These are phyloP conservation scores for Nymphalis io DNA, from an alignment of 1,140 invertebrate species.

Conservation along the genomic window DNA sequence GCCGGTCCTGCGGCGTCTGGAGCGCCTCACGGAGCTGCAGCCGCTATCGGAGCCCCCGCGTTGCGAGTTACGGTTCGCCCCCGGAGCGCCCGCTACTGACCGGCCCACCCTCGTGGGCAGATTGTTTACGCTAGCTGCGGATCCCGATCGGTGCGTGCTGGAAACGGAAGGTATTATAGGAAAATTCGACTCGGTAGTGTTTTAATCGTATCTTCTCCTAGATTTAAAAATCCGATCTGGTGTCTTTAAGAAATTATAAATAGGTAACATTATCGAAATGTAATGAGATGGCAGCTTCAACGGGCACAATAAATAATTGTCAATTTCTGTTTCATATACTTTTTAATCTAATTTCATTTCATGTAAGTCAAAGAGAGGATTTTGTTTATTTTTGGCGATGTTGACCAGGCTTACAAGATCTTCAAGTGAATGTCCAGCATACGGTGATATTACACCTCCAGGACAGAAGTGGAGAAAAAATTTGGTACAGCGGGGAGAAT, in stretches of 20 bases:
- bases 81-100: conserved; percentile 49
- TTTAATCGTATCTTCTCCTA: too few species aligned
- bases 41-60: conserved; percentile 69
- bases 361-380: too few species aligned
- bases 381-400: not conserved
- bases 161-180: conserved; percentile 76
- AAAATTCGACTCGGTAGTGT: too few species aligned
- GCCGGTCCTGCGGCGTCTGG: conserved; percentile 83
- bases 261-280: too few species aligned
- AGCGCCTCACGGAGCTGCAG: conserved; percentile 81
- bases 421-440: conserved; percentile 77
- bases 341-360: too few species aligned
- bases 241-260: too few species aligned
- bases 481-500: conserved; percentile 71
- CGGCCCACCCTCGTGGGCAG: conserved; percentile 53
- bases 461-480: conserved; percentile 62
- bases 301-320: too few species aligned
- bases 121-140: conserved; percentile 80
- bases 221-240: too few species aligned
- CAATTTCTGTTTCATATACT: too few species aligned
- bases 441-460: conserved; percentile 67
- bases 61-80: conserved; percentile 59
- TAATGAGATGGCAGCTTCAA: too few species aligned
- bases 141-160: conserved; percentile 80
- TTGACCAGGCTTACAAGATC: conserved; percentile 79